A percentile compares a stretch with the other conserved stretches of the same genome.
phyloP scores from a whole-genome alignment of 23 tunicate genomes.

The Ascidia mentula region DNA sequence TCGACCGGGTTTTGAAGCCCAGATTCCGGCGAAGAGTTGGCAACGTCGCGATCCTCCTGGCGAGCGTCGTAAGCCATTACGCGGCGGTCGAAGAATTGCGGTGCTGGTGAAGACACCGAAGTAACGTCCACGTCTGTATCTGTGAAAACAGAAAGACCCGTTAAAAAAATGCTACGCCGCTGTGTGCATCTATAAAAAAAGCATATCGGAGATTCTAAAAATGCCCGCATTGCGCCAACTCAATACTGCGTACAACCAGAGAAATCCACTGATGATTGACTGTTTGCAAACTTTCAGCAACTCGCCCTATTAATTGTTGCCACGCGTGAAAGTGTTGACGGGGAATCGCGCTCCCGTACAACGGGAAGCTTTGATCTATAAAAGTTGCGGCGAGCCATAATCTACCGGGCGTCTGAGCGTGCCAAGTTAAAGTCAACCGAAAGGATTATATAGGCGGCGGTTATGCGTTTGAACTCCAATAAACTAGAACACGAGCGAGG shows the following conservation, averaged over 20 bases:
- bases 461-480: too few species aligned
- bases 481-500: too few species aligned
- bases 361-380: neutral
- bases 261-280: too few species aligned
- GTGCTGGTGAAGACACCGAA: neutral
- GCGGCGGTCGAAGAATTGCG: neutral
- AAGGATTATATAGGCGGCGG: too few species aligned
- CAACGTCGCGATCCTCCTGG: neutral
- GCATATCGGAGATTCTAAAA: neutral
- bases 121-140: neutral
- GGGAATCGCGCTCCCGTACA: neutral
- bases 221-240: neutral
- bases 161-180: neutral
- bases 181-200: neutral
- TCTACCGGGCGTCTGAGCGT: too few species aligned
- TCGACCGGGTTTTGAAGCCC: neutral
- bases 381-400: neutral
- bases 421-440: too few species aligned
- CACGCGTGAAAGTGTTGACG: slow-evolving; percentile 8
- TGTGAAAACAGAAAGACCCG: neutral
- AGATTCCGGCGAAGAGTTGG: neutral
- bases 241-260: neutral
- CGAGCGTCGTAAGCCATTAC: neutral
- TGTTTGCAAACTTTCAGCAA: slow-evolving; percentile 2
- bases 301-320: slow-evolving; percentile 6